Evolutionary conservation across 1,140 invertebrate genomes (phyloP), one percentile per base, ranked within the genome.

Genomic region (Drosophila orena): DNA sequence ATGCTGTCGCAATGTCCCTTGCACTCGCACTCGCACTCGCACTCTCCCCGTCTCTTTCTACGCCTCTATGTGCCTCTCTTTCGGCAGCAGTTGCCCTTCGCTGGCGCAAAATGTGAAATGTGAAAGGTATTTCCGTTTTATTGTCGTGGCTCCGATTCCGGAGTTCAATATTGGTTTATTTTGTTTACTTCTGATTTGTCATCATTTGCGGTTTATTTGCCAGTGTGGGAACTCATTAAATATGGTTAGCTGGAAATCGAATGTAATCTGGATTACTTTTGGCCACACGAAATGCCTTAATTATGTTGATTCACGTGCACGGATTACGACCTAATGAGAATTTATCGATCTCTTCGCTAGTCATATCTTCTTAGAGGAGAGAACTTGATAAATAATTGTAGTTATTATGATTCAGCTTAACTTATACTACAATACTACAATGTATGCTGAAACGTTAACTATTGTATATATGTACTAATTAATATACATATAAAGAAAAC

Each of bases 111-210:
- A 50, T 84, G 65, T 56, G 66, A 79, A 84, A 79, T 79, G 72
- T 85, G 76, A 84, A 85, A 79, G 76, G 57, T 77, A 84, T 80
- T 85, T 85, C 81, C 77, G 66, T 77, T 81, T 74, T 77, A 66
- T 53, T 64, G 46, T 65, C 47, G 64, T 50, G 60, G 58, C 59
- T 68, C 38, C 61, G 34, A 61, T 64, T 61, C 56, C 61, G 56
- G 56, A 35, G 35, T 34, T 64, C 79, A 68, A 81, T 68, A 78
- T 73, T 68, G 79, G 64, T 77, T 77, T 79, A 44, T 52, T 66
- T 30, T 79, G 56, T 57, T 56, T 22, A 65, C 49, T 52, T 65
- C 38, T 37, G 38, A 60, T 76, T 76, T 68, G 52, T 79, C 77
- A 73, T 79, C 57, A 35, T 52, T 62, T 61, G 52, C 57, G 64